Evolutionary conservation across 2,888 invertebrate genomes (phyloP), one percentile per base, ranked within the genome.

Genomic region (Cartodere bifasciata): DNA sequence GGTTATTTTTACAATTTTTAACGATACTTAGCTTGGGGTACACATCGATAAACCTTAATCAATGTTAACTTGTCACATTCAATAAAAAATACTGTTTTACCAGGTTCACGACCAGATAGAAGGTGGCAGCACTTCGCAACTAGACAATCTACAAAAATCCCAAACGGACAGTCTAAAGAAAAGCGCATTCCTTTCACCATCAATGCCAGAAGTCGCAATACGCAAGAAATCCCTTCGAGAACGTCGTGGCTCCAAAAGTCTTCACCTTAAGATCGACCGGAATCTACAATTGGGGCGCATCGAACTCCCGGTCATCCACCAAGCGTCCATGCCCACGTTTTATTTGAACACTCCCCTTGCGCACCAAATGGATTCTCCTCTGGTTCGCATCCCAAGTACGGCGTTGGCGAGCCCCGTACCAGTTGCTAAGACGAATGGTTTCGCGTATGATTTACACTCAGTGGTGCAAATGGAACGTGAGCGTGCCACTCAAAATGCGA

Each of bases 381-480:
- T 56, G 4, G 36, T 50, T n/a, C 40, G 43, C 28, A 38, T 44
- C 15, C 46, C 52, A 1, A 47, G 52, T 29, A 38, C 46, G 3
- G 46, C 52, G 13, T 39, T 61, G 12, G 48, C 49, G 23, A 60
- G 57, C 37, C 60, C 61, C 0, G 40, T 49, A 13, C 49, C 53
- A 27, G 46, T 48, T 12, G 38, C 38, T 3, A 43, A 44, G 13
- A 38, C 35, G 3, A 44, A 43, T 12, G 45, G 45, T 14, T 49
- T 46, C 17, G 46, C 44, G n/a, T 58, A 50, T 32, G 59, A 61
- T 41, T 43, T 61, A 31, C 50, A 54, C 34, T 58, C 60, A 0
- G 53, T 61, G n/a, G 61, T 61, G 16, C 59, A 60, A 39, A 49
- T 60, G 14, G 57, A 59, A 37, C 55, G 52, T n/a, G 52, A 51